Percentiles rank a stretch among this genome's conserved stretches.
phyloP scores from a whole-genome alignment of 2,888 invertebrate species.

The Volucella inflata region DNA sequence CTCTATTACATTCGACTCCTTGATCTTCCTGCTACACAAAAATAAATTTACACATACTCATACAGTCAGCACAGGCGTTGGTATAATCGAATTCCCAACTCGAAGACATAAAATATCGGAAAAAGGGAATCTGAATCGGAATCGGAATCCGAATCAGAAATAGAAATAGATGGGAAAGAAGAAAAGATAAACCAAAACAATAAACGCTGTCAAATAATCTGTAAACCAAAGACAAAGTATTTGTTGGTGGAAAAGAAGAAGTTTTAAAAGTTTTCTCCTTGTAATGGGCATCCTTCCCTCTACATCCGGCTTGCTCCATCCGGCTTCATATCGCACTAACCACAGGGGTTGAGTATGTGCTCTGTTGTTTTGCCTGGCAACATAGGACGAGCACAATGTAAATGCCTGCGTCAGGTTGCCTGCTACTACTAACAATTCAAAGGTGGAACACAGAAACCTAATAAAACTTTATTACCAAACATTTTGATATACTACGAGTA shows the following conservation, averaged over 20 bases:
- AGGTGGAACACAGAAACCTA: slow-evolving; percentile 27
- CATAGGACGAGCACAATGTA: background rate
- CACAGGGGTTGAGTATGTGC: slow-evolving; percentile 8
- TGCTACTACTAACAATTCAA: background rate
- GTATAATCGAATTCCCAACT: slow-evolving; percentile 34
- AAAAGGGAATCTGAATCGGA: background rate
- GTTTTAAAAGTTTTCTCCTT: slow-evolving; percentile 10
- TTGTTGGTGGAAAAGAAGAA: background rate
- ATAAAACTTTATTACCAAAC: slow-evolving; percentile 49
- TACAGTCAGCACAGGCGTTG: background rate
- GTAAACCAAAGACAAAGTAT: slow-evolving; percentile 41
- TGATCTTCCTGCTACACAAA: background rate
- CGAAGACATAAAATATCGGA: slow-evolving; percentile 14
- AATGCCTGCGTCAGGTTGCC: slow-evolving; percentile 37
- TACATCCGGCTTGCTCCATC: background rate
- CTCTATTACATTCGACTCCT: slow-evolving; percentile 8
- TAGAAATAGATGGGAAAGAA: slow-evolving; percentile 1
- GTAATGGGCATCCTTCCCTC: background rate
- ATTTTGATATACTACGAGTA: slow-evolving; percentile 5
- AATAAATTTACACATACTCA: too few relatives aligned
- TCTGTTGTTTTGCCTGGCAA: too few relatives aligned
- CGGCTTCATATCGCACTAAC: slow-evolving; percentile 28
- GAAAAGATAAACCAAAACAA: background rate
- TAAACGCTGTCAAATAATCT: slow-evolving; percentile 42
- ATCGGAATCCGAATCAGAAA: background rate